Conservation (phyloP, 1,140 invertebrate species). For the Lasaia peninsularis region DNA sequence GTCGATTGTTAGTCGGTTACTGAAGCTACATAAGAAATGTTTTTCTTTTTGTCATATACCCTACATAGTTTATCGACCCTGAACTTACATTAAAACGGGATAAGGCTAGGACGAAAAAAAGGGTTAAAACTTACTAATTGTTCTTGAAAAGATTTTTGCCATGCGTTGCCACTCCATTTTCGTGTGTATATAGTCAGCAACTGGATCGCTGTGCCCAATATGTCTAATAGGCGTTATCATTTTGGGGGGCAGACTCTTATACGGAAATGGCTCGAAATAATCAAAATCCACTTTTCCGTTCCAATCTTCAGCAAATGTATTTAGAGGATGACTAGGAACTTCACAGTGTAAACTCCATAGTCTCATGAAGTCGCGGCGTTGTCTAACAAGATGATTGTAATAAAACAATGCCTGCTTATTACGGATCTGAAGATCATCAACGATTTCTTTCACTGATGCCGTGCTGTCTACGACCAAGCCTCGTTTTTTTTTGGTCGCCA, state of each 20-base stretch:
- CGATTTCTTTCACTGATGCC: constrained; percentile 40
- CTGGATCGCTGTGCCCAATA: constrained; percentile 44
- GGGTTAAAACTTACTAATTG: neutral
- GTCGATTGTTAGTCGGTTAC: too few relatives aligned
- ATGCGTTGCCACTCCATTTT: constrained; percentile 46
- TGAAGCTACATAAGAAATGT: too few relatives aligned
- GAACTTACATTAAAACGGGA: too few relatives aligned
- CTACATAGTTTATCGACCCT: too few relatives aligned
- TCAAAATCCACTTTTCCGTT: constrained; percentile 45
- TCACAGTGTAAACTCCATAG: constrained; percentile 36
- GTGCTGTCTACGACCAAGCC: constrained; percentile 37
- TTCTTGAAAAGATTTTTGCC: neutral
- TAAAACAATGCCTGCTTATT: constrained; percentile 45
- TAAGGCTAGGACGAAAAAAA: neutral
- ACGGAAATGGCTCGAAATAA: constrained; percentile 54
- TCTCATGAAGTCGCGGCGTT: constrained; percentile 27
- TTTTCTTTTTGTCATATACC: too few relatives aligned
- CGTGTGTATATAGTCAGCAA: constrained; percentile 40
- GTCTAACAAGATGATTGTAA: constrained; percentile 38
- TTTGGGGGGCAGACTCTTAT: constrained; percentile 55
- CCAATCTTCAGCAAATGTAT: constrained; percentile 53
- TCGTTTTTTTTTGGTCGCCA: too few relatives aligned
- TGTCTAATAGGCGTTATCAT: constrained; percentile 45
- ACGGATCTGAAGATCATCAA: constrained; percentile 38
- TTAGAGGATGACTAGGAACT: constrained; percentile 49